Conservation (phyloP, 2,113 vertebrate genomes). For the Mirza zaza region DNA sequence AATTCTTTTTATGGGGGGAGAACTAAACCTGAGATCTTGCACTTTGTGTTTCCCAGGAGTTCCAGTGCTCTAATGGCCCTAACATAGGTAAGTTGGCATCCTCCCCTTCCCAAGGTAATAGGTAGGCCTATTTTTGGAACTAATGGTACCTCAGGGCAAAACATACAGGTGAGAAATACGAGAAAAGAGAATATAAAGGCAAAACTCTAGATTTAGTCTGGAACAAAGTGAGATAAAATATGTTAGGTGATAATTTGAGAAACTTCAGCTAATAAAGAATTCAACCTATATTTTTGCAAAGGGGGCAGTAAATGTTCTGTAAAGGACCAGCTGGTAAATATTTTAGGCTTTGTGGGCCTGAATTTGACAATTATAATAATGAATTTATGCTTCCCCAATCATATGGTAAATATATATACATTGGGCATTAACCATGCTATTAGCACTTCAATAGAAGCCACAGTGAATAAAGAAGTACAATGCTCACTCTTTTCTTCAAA, state of each 20-base stretch:
- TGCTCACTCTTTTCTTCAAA: not conserved
- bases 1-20: not conserved
- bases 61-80: not conserved
- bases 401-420: not conserved
- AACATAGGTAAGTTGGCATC: fast-evolving
- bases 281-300: not conserved
- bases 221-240: not conserved
- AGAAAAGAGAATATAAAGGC: not conserved
- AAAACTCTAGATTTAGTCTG: not conserved
- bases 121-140: not conserved
- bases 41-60: not conserved
- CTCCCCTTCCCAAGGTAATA: not conserved
- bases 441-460: not conserved
- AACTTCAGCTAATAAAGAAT: not conserved
- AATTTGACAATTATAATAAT: not conserved
- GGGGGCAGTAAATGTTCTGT: not conserved
- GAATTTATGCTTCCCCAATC: not conserved
- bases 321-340: not conserved
- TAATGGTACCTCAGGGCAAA: not conserved
- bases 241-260: not conserved
- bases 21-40: not conserved
- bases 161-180: not conserved
- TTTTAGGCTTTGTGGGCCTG: not conserved
- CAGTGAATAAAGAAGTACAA: not conserved
- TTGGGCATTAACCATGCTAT: not conserved